Percentiles rank a stretch among this genome's conserved stretches.
These are phyloP conservation scores for Sclerurus mexicanus DNA, from an alignment of 2,113 vertebrate genomes.

Conservation along the genomic window DNA sequence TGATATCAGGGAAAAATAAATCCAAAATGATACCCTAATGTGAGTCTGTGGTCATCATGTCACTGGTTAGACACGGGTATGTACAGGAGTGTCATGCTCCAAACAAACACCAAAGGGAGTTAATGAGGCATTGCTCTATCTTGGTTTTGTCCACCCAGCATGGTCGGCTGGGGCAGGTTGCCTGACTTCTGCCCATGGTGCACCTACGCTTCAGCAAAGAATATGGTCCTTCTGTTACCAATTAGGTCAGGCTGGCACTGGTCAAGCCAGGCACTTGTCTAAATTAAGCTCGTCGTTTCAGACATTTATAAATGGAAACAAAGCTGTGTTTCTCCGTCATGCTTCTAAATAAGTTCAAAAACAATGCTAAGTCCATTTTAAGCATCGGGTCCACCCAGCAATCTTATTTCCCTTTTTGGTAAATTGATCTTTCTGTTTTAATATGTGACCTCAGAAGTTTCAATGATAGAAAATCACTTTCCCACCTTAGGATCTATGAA, in stretches of 20 bases:
- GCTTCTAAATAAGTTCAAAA: conserved; percentile 65
- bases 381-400: conserved; percentile 63
- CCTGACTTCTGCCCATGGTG: background rate
- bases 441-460: background rate
- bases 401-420: conserved; percentile 61
- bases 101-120: background rate
- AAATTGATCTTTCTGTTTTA: conserved; percentile 32
- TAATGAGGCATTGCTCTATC: background rate
- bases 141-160: background rate
- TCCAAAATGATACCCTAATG: background rate
- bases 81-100: background rate
- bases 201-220: background rate
- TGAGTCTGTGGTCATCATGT: background rate
- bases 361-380: conserved; percentile 61
- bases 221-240: conserved; percentile 34
- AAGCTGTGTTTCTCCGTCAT: conserved; percentile 26
- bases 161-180: background rate
- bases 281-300: conserved; percentile 47
- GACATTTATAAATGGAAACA: conserved; percentile 51
- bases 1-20: background rate
- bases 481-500: background rate
- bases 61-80: background rate
- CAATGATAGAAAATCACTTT: conserved; percentile 15
- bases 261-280: conserved; percentile 8
- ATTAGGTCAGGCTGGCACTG: conserved; percentile 43